Conservation (phyloP, 2,113 vertebrate genomes). For the Nanger granti region DNA sequence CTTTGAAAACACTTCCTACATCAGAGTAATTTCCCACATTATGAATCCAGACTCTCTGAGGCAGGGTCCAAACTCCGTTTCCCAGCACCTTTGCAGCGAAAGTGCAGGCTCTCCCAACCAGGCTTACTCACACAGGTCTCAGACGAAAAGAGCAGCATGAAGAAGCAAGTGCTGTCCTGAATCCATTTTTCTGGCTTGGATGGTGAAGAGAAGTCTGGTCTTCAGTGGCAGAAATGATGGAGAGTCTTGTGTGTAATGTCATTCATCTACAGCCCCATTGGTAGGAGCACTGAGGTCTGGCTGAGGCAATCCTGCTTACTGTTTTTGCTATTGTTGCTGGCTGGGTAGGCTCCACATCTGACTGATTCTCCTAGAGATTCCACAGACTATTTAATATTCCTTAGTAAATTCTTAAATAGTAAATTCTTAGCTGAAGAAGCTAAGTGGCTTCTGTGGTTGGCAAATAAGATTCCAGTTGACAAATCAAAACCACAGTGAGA, state of each 20-base stretch:
- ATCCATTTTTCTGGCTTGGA: not conserved
- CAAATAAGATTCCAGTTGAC: not conserved
- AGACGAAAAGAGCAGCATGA: not conserved
- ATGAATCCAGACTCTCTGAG: not conserved
- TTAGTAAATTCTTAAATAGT: not conserved
- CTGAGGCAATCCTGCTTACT: not conserved
- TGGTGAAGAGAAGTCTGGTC: not conserved
- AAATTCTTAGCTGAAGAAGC: not conserved
- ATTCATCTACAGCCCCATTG: accelerated
- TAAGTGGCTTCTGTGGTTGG: not conserved
- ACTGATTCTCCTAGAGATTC: not conserved
- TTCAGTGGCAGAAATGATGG: not conserved
- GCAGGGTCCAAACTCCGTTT: not conserved
- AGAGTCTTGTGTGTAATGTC: accelerated
- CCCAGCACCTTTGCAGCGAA: not conserved
- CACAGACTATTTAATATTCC: not conserved
- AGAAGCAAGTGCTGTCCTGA: not conserved
- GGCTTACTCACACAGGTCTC: not conserved
- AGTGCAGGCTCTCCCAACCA: not conserved
- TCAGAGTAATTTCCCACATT: not conserved
- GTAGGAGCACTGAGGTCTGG: not conserved
- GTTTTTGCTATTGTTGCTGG: not conserved
- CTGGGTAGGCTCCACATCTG: not conserved
- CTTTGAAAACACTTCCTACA: not conserved
- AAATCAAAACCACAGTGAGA: not conserved